Percentiles rank a stretch among this genome's conserved stretches.
Evolutionary conservation across 2,113 vertebrate genomes (phyloP).

Genomic region (Nerophis lumbriciformis): DNA sequence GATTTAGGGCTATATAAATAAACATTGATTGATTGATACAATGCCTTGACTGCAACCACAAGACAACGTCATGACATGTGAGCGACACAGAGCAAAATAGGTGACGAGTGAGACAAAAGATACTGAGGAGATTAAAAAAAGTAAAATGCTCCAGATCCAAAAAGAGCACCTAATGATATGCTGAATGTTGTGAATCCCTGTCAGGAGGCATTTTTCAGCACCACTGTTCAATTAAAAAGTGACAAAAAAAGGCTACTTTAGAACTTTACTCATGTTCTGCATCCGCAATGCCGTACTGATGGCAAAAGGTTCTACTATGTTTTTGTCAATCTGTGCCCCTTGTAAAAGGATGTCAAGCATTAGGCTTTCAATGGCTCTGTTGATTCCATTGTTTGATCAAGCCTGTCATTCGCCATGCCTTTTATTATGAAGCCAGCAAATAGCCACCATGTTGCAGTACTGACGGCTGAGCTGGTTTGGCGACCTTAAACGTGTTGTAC

Average conservation of each 20-base stretch:
- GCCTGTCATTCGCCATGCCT: not conserved
- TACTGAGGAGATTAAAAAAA: conserved; percentile 6
- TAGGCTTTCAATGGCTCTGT: not conserved
- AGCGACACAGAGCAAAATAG: conserved; percentile 2
- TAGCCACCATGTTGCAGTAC: not conserved
- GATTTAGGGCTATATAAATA: too few species aligned
- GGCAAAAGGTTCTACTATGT: conserved; percentile 3
- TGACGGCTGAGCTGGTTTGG: conserved; percentile 17
- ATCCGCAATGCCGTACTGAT: conserved; percentile 22
- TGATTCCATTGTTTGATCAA: conserved; percentile 15
- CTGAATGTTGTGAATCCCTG: conserved; percentile 19
- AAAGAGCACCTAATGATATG: conserved; percentile 2
- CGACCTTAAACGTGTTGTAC: not conserved
- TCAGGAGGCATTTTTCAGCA: conserved; percentile 30
- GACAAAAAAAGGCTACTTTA: conserved; percentile 4
- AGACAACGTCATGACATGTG: conserved; percentile 6
- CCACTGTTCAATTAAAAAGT: conserved; percentile 24
- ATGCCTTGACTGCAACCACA: not conserved
- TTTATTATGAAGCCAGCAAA: conserved; percentile 1
- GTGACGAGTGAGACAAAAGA: conserved; percentile 16
- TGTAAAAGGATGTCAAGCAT: conserved; percentile 5
- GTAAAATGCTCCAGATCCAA: conserved; percentile 18
- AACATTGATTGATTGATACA: too few species aligned
- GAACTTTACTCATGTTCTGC: conserved; percentile 21
- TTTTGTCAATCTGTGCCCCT: not conserved